A percentile compares a stretch with the other conserved stretches of the same genome.
These are phyloP conservation scores for Aspidiotus rigidus DNA, from an alignment of 2,888 invertebrate genomes.

Conservation along the genomic window DNA sequence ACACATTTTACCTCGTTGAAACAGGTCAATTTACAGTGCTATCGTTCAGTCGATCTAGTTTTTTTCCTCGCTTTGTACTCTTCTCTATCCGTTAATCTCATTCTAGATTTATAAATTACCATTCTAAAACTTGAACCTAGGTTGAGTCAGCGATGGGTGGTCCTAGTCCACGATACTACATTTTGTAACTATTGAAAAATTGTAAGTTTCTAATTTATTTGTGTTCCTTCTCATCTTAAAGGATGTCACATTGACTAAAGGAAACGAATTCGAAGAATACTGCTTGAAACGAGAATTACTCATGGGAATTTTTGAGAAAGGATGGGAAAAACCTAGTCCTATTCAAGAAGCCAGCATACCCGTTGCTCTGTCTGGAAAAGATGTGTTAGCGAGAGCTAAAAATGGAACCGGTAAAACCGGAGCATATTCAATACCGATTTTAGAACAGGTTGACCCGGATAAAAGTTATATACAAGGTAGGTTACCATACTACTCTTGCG, in stretches of 20 bases:
- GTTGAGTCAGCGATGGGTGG: too few species aligned
- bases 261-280: constrained; percentile 99
- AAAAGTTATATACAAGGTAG: constrained; percentile 82
- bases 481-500: neutral
- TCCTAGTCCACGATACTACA: too few species aligned
- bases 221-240: constrained; percentile 43
- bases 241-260: constrained; percentile 99
- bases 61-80: too few species aligned
- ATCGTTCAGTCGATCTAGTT: too few species aligned
- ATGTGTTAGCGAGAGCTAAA: constrained; percentile 96
- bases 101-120: too few species aligned
- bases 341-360: constrained; percentile 99
- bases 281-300: constrained; percentile 92
- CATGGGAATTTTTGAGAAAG: constrained; percentile 99
- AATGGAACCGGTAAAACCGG: constrained; percentile 99
- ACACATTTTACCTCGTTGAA: too few species aligned
- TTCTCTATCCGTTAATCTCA: too few species aligned
- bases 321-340: constrained; percentile 98
- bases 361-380: constrained; percentile 93
- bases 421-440: constrained; percentile 95
- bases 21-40: too few species aligned
- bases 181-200: too few species aligned
- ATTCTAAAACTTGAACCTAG: too few species aligned
- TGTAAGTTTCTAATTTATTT: too few species aligned
- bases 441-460: constrained; percentile 84